Percentiles rank a stretch among this genome's conserved stretches.
These are phyloP conservation scores for Pseudonaja textilis DNA, from an alignment of 2,113 vertebrate genomes.

Conservation along the genomic window DNA sequence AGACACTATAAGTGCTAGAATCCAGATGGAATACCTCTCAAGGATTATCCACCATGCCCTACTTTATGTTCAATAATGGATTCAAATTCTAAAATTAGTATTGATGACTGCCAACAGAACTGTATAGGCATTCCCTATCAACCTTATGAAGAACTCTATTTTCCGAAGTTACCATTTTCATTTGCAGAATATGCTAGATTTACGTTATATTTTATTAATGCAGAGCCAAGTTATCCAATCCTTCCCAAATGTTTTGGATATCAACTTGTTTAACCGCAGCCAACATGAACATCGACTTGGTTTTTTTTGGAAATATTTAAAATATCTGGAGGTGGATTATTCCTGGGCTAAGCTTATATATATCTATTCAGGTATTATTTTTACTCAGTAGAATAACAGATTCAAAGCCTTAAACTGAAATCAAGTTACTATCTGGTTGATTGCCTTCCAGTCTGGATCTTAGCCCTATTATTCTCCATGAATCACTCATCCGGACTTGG, in stretches of 20 bases:
- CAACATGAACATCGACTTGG: not conserved
- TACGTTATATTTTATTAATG: not conserved
- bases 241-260: not conserved
- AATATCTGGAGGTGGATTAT: not conserved
- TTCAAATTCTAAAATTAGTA: constrained; percentile 2
- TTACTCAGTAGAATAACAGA: not conserved
- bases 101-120: not conserved
- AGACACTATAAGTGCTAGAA: not conserved
- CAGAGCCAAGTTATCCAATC: not conserved
- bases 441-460: not conserved
- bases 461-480: not conserved
- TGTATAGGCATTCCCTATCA: not conserved
- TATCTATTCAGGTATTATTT: not conserved
- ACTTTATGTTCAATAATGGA: not conserved
- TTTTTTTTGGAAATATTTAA: not conserved
- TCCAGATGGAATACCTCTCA: not conserved
- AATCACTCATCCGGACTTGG: not conserved
- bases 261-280: not conserved
- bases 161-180: not conserved
- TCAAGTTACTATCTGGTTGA: not conserved
- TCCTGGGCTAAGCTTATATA: not conserved
- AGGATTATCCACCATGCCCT: not conserved
- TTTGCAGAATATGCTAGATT: not conserved
- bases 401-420: not conserved
- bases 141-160: not conserved